Conservation (phyloP, 2,113 vertebrate genomes). For the Willisornis vidua region DNA sequence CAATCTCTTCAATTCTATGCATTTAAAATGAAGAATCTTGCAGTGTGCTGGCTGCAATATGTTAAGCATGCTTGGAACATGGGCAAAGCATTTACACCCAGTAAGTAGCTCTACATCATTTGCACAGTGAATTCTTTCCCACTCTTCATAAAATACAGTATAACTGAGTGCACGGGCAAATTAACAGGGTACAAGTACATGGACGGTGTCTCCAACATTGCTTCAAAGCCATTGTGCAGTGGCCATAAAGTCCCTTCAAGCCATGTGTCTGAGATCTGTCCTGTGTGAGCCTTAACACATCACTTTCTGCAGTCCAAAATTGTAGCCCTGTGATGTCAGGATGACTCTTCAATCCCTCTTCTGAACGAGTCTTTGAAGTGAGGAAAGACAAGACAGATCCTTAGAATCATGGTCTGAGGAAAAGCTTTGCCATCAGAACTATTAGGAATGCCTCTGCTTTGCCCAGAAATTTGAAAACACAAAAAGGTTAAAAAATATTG, state of each 20-base stretch:
- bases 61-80: background rate
- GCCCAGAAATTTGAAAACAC: background rate
- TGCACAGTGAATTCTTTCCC: background rate
- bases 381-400: background rate
- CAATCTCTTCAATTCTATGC: constrained; percentile 56
- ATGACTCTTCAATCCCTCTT: background rate
- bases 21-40: constrained; percentile 63
- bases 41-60: background rate
- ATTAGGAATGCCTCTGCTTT: background rate
- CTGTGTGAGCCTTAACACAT: background rate
- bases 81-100: background rate
- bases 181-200: background rate
- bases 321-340: background rate
- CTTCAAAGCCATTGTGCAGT: background rate
- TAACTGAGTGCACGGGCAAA: background rate
- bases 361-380: background rate
- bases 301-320: background rate
- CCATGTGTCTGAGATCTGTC: background rate
- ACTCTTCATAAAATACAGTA: background rate
- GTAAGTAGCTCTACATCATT: background rate
- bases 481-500: background rate
- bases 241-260: background rate
- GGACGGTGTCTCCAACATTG: background rate
- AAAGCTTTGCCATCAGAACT: background rate
- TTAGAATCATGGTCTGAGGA: background rate